Evolutionary conservation across 2,113 vertebrate species (phyloP).

Genomic region (Paralichthys olivaceus): DNA sequence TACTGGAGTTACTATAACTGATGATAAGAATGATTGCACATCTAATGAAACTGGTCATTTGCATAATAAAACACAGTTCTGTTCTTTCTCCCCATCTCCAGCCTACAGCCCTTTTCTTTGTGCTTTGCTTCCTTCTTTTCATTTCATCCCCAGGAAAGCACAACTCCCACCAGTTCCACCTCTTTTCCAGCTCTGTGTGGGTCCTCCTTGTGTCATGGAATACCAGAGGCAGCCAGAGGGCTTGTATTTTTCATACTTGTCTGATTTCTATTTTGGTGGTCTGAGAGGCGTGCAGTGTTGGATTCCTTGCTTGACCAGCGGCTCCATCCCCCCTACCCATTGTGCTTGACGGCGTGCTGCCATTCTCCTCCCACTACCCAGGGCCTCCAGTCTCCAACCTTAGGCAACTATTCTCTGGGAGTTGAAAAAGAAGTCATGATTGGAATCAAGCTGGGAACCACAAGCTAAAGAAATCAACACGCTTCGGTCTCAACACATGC

Average conservation of each 20-base stretch:
- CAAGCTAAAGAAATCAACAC: slow-evolving; percentile 6
- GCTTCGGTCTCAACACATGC: slow-evolving; percentile 4
- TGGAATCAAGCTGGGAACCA: slow-evolving; percentile 15
- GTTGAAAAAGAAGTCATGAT: slow-evolving; percentile 1
- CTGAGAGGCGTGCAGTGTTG: slow-evolving; percentile 32
- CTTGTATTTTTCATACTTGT: slow-evolving; percentile 63
- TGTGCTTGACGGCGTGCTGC: slow-evolving; percentile 23
- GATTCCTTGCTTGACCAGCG: slow-evolving; percentile 63
- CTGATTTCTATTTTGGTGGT: slow-evolving; percentile 58
- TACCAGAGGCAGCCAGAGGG: slow-evolving; percentile 35
- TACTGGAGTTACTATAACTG: slow-evolving; percentile 55
- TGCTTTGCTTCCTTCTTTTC: not conserved
- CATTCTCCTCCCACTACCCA: slow-evolving; percentile 29
- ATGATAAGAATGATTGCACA: slow-evolving; percentile 61
- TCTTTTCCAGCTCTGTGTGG: slow-evolving; percentile 25
- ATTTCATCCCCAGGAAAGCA: slow-evolving; percentile 24
- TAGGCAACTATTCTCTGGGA: slow-evolving; percentile 11
- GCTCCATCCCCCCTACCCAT: slow-evolving; percentile 49
- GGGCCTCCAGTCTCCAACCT: slow-evolving; percentile 30
- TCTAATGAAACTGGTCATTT: slow-evolving; percentile 54
- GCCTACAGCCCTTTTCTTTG: not conserved
- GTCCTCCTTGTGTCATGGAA: slow-evolving; percentile 25
- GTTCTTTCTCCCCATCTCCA: not conserved
- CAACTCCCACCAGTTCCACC: slow-evolving; percentile 5
- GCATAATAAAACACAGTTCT: slow-evolving; percentile 46